Evolutionary conservation across 2,888 invertebrate species (phyloP).

Genomic region (Callyntrura sp.): DNA sequence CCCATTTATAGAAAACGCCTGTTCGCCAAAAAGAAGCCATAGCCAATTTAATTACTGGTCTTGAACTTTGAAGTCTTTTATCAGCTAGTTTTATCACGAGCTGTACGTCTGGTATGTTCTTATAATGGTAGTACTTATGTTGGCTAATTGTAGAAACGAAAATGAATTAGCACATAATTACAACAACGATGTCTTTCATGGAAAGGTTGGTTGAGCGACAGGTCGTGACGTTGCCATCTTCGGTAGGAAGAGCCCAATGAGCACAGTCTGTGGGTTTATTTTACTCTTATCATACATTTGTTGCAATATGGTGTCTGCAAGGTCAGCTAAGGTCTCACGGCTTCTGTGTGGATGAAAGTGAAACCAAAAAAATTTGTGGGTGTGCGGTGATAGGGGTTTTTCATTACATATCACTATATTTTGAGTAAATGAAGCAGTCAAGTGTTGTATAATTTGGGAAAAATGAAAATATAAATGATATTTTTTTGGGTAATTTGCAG

Average conservation of each 20-base stretch:
- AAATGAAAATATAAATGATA: not conserved
- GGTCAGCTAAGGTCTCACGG: slow-evolving; percentile 14
- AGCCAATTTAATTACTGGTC: slow-evolving; percentile 24
- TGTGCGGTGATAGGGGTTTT: not conserved
- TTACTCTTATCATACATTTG: not conserved
- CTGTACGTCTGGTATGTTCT: not conserved
- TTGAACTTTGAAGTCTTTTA: slow-evolving; percentile 47
- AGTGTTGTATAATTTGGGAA: not conserved
- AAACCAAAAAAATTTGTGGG: not conserved
- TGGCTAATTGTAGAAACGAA: slow-evolving; percentile 59
- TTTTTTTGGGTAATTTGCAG: slow-evolving; percentile 50
- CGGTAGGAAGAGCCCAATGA: not conserved
- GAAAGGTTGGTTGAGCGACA: slow-evolving; percentile 20
- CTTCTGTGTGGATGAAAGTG: slow-evolving; percentile 29
- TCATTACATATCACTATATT: not conserved
- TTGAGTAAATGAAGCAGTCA: slow-evolving; percentile 5
- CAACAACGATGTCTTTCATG: slow-evolving; percentile 34
- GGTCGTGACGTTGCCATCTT: not conserved
- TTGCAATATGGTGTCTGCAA: not conserved
- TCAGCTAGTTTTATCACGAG: slow-evolving; percentile 4
- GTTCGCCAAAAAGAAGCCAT: not conserved
- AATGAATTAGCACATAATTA: slow-evolving; percentile 61
- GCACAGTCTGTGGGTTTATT: slow-evolving; percentile 1
- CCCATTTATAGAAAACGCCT: not conserved
- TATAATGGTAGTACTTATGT: slow-evolving; percentile 10